phyloP scores from a whole-genome alignment of 2,113 vertebrate species.

The Cavia aperea region DNA sequence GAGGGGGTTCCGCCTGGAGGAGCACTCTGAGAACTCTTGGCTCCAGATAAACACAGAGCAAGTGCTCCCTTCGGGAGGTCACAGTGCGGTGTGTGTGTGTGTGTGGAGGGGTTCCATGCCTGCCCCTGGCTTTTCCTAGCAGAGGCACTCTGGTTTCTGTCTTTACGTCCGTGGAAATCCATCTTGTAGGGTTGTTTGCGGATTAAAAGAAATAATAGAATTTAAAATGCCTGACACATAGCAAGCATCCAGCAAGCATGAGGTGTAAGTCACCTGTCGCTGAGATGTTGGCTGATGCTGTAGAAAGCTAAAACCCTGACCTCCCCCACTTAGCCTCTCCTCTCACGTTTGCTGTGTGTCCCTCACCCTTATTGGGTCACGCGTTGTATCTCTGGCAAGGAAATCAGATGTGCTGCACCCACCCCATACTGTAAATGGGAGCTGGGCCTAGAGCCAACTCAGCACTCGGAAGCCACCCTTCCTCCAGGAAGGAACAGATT shows the following conservation, averaged over 20 bases:
- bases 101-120: not conserved
- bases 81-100: not conserved
- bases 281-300: not conserved
- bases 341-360: not conserved
- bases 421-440: not conserved
- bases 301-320: not conserved
- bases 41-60: not conserved
- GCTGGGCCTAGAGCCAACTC: not conserved
- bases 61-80: not conserved
- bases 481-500: not conserved
- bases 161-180: not conserved
- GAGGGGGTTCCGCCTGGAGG: not conserved
- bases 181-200: not conserved
- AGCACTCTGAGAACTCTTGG: not conserved
- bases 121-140: not conserved
- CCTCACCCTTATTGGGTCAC: not conserved
- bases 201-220: not conserved
- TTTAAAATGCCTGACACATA: not conserved
- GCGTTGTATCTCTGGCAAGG: not conserved
- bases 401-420: not conserved
- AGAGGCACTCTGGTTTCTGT: not conserved
- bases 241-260: not conserved
- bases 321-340: not conserved
- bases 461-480: conserved; percentile 30
- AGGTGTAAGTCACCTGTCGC: not conserved